Evolutionary conservation across 2,113 vertebrate genomes (phyloP).

Genomic region (Morone saxatilis): DNA sequence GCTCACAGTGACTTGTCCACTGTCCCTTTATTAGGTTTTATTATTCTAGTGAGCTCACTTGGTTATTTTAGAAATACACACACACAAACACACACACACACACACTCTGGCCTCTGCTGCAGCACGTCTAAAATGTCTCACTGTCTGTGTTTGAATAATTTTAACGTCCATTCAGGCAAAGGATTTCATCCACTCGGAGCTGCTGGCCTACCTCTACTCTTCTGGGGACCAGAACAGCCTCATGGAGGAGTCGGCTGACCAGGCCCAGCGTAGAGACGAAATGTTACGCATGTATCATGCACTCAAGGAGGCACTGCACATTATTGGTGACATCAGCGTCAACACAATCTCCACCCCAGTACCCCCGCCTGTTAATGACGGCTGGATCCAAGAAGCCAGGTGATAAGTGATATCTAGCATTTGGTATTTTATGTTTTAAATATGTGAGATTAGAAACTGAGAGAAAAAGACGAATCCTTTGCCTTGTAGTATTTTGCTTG

Average conservation of each 20-base stretch:
- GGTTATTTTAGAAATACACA: slow-evolving; percentile 18
- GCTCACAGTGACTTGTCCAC: slow-evolving; percentile 19
- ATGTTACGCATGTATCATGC: slow-evolving; percentile 97
- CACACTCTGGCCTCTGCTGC: not conserved
- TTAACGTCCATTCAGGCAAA: slow-evolving; percentile 84
- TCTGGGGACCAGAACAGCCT: slow-evolving; percentile 93
- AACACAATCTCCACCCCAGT: slow-evolving; percentile 91
- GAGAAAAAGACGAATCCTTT: not conserved
- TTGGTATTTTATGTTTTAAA: not conserved
- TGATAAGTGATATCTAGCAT: slow-evolving; percentile 32
- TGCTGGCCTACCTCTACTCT: slow-evolving; percentile 95
- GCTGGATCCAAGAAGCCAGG: slow-evolving; percentile 88
- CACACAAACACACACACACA: not conserved
- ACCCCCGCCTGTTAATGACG: slow-evolving; percentile 92
- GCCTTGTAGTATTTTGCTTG: not conserved
- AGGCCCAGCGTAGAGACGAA: slow-evolving; percentile 93
- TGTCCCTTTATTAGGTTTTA: slow-evolving; percentile 53
- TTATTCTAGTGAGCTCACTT: slow-evolving; percentile 45
- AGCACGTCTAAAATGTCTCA: not conserved
- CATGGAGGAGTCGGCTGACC: slow-evolving; percentile 96
- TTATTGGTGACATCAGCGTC: slow-evolving; percentile 96
- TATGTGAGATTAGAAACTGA: not conserved
- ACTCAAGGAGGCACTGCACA: slow-evolving; percentile 90
- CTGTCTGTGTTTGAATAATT: not conserved
- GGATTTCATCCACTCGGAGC: slow-evolving; percentile 97